Base-by-base conservation (phyloP, 2,113 vertebrate species). In the Elgaria multicarinata region DNA sequence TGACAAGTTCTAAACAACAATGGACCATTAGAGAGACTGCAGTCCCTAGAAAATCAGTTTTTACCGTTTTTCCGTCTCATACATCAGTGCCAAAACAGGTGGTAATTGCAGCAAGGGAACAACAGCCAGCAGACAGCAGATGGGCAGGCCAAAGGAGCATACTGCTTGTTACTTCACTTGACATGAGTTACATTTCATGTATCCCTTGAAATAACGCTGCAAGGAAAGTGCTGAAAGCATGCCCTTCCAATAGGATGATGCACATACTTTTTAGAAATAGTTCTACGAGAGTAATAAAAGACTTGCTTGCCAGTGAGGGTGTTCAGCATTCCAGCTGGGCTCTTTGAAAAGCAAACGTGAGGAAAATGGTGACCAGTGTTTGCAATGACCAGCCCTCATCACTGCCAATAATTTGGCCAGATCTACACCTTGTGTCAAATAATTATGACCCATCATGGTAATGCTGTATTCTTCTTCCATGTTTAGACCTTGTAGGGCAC, bases 71-170 rank as follows among this genome's bases (percentile, higher is more conserved):
- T n/a, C 28, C 0, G 89, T 94, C 90, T 93, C 92, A 50, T 91
- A 93, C 93, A 81, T 86, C 90, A 86, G 82, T 87, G 93, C 83
- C 85, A 92, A 91, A 94, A 89, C 83, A 93, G 71, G 74, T 90
- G 91, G 90, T 89, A 85, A 87, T 67, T 77, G 83, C 89, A 91
- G 85, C 83, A 87, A 87, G 31, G 50, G 89, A 93, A 88, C 16
- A 93, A n/a, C 94, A 93, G 89, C 36, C 85, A 85, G 89, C 94
- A 94, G 92, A 92, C 92, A 92, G 31, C 86, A 95, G 89, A 93
- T 93, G 93, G 88, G 89, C 83, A 92, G 91, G 78, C 83, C 90
- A 90, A 18, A 44, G 89, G 50, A 62, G 79, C 12, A 5, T 71
- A 50, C 13, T 72, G 91, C 85, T 93, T 91, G 85, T 85, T 87